Conservation (phyloP, 2,888 invertebrate species). For the Caenorhabditis wallacei region DNA sequence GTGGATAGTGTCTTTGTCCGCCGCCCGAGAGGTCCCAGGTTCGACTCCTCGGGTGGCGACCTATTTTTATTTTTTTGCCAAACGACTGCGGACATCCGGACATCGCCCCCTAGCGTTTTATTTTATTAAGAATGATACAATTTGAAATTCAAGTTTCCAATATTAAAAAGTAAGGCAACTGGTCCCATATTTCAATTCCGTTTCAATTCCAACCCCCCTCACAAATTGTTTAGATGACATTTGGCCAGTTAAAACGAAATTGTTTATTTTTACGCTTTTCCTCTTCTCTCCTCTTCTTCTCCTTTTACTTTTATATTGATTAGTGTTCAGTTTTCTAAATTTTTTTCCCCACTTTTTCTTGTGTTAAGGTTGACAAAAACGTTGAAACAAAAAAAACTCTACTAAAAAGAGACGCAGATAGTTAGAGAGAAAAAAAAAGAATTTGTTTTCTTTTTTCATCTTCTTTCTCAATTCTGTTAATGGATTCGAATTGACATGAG, state of each 20-base stretch:
- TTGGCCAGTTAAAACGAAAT: constrained; percentile 10
- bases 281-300: background rate
- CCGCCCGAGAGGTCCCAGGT: too few relatives aligned
- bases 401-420: background rate
- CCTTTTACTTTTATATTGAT: background rate
- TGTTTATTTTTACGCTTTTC: constrained; percentile 52
- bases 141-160: too few relatives aligned
- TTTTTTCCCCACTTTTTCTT: background rate
- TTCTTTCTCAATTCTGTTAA: background rate
- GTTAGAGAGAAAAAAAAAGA: background rate
- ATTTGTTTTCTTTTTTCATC: constrained; percentile 22
- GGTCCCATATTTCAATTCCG: too few relatives aligned
- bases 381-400: background rate
- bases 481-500: constrained; percentile 4
- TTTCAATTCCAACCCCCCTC: too few relatives aligned
- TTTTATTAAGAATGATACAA: too few relatives aligned
- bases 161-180: too few relatives aligned
- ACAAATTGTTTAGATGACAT: constrained; percentile 1
- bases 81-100: too few relatives aligned
- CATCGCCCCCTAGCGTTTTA: too few relatives aligned
- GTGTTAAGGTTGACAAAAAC: background rate
- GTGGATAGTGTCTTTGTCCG: too few relatives aligned
- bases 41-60: too few relatives aligned
- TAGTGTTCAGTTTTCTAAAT: background rate
- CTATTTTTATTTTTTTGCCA: too few relatives aligned